Base-by-base conservation (phyloP, 2,797 vertebrate genomes). In the Micropoecilia bifurca region DNA sequence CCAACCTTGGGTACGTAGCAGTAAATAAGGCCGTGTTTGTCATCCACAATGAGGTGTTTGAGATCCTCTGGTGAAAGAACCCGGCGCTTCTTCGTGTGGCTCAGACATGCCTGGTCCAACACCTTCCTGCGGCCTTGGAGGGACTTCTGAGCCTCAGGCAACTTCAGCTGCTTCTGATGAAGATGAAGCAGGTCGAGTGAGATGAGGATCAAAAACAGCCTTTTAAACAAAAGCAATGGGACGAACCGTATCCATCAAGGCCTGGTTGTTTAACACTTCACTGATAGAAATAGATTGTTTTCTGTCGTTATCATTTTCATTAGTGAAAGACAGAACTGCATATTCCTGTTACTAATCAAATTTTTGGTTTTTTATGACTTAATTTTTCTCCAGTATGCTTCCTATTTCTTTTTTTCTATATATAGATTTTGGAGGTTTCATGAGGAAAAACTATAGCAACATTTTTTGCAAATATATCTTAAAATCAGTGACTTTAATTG, bases 1-100 rank as follows among this genome's bases (percentile, higher is more conserved):
- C 93, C 81, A 45, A 95, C 98, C 92, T 99, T 99, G 83, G 98
- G 98, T 36, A 99, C 98, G 0, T 99, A 99, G 95, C 98, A 99
- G 93, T 99, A 99, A n/a, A 99, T 97, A 68, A 99, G 94, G 80
- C 95, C 92, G 0, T 99, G 98, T 0, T 93, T 91, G 82, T 99
- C 98, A 0, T 99, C 98, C 84, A 99, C 98, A 80, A 99, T 96
- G 89, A 99, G 96, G 90, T 99, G 98, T 71, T 96, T 96, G 87
- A 99, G 94, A 89, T 99, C 98, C 25, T 97, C 96, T 0, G 96
- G 95, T 3, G 91, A 96, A 71, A 99, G 96, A 53, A 99, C 96
- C 1, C 96, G 96, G 1, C 96, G 95, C 85, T 97, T 97, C 74
- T 94, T 96, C 0, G 94, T 97, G 92, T 98, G 96, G 75, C 95